Base-by-base conservation (phyloP, 2,113 vertebrate species). In the Gyps fulvus region DNA sequence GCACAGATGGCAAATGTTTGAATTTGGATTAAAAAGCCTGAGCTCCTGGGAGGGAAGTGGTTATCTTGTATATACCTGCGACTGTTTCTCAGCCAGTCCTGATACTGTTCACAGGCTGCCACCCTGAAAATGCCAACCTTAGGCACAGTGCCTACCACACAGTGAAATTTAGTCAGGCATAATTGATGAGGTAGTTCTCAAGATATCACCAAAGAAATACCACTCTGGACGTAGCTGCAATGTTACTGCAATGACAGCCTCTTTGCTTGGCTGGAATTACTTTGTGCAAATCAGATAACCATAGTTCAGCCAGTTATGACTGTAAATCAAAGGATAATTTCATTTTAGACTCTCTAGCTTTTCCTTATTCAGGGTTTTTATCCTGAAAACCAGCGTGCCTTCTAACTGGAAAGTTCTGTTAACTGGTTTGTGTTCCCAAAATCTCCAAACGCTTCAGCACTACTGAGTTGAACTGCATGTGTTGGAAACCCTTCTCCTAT, bases 1-100 rank as follows among this genome's bases (percentile, higher is more conserved):
- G 3, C 86, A 74, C 62, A 94, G 78, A 83, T 93, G 70, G 84
- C 61, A 85, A 80, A 90, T 70, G 80, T 92, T 92, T 90, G 87
- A 88, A 76, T 87, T 61, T 88, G 77, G n/a, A 94, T 94, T 82
- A 25, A 65, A 82, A 91, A 66, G 14, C 63, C 52, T 17, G 42
- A 90, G n/a, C 62, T 94, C 32, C 70, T 88, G 82, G 71, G 78
- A 62, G 54, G 36, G 36, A 88, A 54, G 45, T 61, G 69, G 57
- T 50, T 91, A 10, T 31, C 71, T 71, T 61, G 29, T 47, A 8
- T 11, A 7, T 90, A 95, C 82, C 82, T 86, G 89, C 2, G 5
- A 36, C 12, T 16, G 34, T 70, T 94, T 86, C 82, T 86, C 38
- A 58, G 66, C 17, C 43, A 21, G 43, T 10, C 61, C 61, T 65